Evolutionary conservation across 2,113 vertebrate genomes (phyloP), one percentile per base, ranked within the genome.

Genomic region (Guaruba guarouba): DNA sequence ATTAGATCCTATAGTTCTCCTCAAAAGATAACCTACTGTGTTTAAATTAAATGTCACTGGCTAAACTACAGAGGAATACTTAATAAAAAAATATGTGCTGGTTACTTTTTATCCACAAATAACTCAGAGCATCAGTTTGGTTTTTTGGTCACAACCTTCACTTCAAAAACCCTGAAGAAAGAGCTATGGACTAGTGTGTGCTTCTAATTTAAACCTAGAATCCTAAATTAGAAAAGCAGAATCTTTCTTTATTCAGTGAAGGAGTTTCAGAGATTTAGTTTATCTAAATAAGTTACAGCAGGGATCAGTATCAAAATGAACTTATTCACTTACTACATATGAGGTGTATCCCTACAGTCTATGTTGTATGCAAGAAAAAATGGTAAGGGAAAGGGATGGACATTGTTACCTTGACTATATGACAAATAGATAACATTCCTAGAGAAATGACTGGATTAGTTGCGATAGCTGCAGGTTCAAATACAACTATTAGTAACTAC

Each of bases 381-480:
- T 29, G 7, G 4, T 68, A 46, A 55, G 31, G 20, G 14, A 84
- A 59, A 69, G 9, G 16, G 33, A 62, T 31, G 67, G 11, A 23
- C 7, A 6, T 28, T 0, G 3, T 22, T n/a, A 44, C 17, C 13
- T 37, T 55, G 17, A 49, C 43, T 54, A 10, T 22, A 16, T 19
- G 16, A 59, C 44, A 74, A 49, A 69, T 17, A 69, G 14, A 28
- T 46, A 18, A 11, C 8, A 9, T 51, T 81, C 28, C 35, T 39
- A 68, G 13, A 37, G 27, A 63, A 13, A 20, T 18, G 63, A 54
- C 2, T 46, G 10, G 2, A 51, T 66, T 33, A 0, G 0, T 18
- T 63, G 71, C 41, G 39, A 24, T 19, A 37, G 11, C 31, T 63
- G 27, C 55, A 66, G 57, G 13, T 66, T 77, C 37, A 77, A 57